Conservation (phyloP, 2,888 invertebrate species). For the Hipparchia semele region DNA sequence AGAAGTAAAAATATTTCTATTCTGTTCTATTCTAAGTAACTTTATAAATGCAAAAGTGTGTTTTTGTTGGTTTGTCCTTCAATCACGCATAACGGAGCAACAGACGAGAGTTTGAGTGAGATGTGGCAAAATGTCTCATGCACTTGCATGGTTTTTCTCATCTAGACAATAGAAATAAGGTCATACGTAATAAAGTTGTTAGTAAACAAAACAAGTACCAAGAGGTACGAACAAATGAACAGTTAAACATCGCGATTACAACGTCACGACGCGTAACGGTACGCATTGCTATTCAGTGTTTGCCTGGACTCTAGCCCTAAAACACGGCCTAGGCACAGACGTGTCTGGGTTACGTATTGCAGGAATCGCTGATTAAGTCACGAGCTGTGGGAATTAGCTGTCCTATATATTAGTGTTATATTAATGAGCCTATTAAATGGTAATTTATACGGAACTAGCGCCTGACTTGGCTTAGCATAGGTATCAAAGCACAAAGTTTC, state of each 20-base stretch:
- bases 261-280: slow-evolving; percentile 61
- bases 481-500: no score
- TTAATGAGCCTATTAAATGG: slow-evolving; percentile 34
- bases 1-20: no score
- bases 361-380: slow-evolving; percentile 54
- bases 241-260: slow-evolving; percentile 43
- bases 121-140: no score
- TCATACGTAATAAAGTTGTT: background rate
- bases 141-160: no score
- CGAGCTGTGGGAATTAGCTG: slow-evolving; percentile 53
- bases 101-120: no score
- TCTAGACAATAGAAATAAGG: no score
- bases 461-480: no score
- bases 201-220: background rate
- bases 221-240: slow-evolving; percentile 28
- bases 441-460: slow-evolving; percentile 24
- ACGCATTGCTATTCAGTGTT: slow-evolving; percentile 50
- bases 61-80: no score
- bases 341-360: slow-evolving; percentile 50
- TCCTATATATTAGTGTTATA: slow-evolving; percentile 30
- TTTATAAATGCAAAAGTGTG: no score
- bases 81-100: no score
- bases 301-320: slow-evolving; percentile 50
- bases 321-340: slow-evolving; percentile 51
- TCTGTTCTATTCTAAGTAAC: no score